Evolutionary conservation across 1,140 invertebrate species (phyloP).

Genomic region (Drosophila cardini): DNA sequence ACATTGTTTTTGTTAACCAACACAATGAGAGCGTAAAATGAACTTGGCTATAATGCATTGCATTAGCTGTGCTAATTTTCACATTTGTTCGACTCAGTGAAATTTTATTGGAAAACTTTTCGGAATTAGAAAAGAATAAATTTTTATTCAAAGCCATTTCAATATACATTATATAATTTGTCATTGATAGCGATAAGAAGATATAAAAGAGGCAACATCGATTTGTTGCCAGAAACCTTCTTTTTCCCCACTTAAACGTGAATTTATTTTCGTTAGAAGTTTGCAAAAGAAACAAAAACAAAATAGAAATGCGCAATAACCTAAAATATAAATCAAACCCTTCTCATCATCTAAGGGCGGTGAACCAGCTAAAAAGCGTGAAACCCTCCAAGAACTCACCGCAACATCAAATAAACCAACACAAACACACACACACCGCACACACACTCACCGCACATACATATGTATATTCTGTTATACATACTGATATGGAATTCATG

Average conservation of each 20-base stretch:
- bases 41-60: slow-evolving; percentile 3
- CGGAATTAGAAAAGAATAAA: not conserved
- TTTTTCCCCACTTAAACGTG: slow-evolving; percentile 10
- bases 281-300: slow-evolving; percentile 21
- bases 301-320: slow-evolving; percentile 59
- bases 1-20: slow-evolving; percentile 40
- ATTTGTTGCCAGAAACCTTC: slow-evolving; percentile 5
- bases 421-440: slow-evolving; percentile 12
- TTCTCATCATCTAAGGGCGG: not conserved
- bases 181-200: not conserved
- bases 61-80: slow-evolving; percentile 1
- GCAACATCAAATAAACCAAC: slow-evolving; percentile 38
- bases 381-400: slow-evolving; percentile 44
- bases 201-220: slow-evolving; percentile 19
- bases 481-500: slow-evolving; percentile 36
- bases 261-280: slow-evolving; percentile 27
- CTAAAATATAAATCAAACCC: slow-evolving; percentile 49
- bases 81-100: not conserved
- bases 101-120: no score
- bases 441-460: not conserved
- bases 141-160: not conserved
- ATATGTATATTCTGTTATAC: slow-evolving; percentile 5
- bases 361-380: slow-evolving; percentile 31
- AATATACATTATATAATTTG: not conserved
- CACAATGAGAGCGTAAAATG: slow-evolving; percentile 33